Percentiles rank a stretch among this genome's conserved stretches.
Evolutionary conservation across 2,113 vertebrate genomes (phyloP).

Genomic region (Engystomops pustulosus): DNA sequence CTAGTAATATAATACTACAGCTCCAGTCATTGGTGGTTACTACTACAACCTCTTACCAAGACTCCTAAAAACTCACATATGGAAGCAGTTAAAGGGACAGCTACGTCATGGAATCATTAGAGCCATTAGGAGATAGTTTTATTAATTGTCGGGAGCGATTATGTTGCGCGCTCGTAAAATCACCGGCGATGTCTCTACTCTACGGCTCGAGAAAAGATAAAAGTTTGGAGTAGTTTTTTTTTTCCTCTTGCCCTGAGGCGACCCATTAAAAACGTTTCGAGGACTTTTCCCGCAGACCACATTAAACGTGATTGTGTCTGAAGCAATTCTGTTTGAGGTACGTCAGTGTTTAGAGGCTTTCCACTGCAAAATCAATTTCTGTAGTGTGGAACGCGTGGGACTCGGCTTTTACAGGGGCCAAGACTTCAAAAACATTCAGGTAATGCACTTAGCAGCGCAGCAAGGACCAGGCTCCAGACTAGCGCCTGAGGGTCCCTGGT

Average conservation of each 20-base stretch:
- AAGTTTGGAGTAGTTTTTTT: conserved; percentile 36
- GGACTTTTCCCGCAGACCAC: neutral
- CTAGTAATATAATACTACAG: neutral
- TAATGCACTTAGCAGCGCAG: neutral
- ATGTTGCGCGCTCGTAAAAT: conserved; percentile 31
- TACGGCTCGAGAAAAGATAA: conserved; percentile 29
- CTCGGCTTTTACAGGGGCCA: neutral
- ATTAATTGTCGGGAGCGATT: conserved; percentile 44
- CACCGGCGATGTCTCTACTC: conserved; percentile 31
- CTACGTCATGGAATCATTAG: conserved; percentile 44
- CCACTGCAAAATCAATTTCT: conserved; percentile 9
- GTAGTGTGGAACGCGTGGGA: neutral
- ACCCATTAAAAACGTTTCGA: conserved; percentile 1
- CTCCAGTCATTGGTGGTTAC: neutral
- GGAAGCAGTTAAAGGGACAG: conserved; percentile 24
- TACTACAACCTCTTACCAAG: neutral
- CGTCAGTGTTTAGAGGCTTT: neutral
- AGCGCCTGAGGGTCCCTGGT: neutral
- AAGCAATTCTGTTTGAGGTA: neutral
- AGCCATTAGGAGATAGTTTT: conserved; percentile 30
- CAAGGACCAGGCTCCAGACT: neutral
- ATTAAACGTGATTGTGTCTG: conserved; percentile 20
- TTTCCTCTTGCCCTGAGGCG: conserved; percentile 27
- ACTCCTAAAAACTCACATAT: conserved; percentile 22
- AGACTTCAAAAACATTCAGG: conserved; percentile 8